A percentile compares a stretch with the other conserved stretches of the same genome.
phyloP scores from a whole-genome alignment of 1,140 invertebrate species.

The Drosophila nikananu region DNA sequence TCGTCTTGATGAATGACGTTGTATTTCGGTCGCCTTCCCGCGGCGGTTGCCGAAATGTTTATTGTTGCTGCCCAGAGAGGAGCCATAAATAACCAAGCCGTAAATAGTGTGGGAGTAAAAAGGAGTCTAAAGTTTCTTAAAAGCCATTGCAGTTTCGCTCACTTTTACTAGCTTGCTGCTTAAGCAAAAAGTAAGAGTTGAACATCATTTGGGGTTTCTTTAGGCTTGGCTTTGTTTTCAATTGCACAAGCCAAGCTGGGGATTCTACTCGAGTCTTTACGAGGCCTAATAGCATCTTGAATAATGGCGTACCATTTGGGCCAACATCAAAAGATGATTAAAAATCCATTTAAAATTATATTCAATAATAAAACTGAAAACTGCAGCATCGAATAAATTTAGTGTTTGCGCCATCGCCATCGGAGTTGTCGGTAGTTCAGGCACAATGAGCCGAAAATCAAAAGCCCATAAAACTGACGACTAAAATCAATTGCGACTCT shows the following conservation, averaged over 20 bases:
- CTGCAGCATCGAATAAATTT: conserved; percentile 64
- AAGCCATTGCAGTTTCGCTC: neutral
- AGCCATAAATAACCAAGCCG: conserved; percentile 52
- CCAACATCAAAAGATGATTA: conserved; percentile 73
- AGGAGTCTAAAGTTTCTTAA: neutral
- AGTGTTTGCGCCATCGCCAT: conserved; percentile 58
- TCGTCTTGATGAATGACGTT: conserved; percentile 73
- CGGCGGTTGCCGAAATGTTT: conserved; percentile 58
- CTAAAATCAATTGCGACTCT: conserved; percentile 81
- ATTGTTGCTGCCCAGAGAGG: conserved; percentile 60
- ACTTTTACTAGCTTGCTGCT: conserved; percentile 12
- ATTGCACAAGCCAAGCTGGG: conserved; percentile 3
- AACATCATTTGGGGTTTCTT: conserved; percentile 5
- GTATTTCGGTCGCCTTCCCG: conserved; percentile 55
- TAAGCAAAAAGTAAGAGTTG: conserved; percentile 1
- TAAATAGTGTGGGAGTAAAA: conserved; percentile 32
- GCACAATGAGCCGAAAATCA: conserved; percentile 64
- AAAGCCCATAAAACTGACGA: conserved; percentile 81
- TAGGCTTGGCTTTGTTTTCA: neutral
- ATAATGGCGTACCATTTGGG: conserved; percentile 62
- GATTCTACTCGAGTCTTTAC: conserved; percentile 20
- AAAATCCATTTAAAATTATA: conserved; percentile 76
- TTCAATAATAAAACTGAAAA: conserved; percentile 69
- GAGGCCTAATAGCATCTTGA: conserved; percentile 49
- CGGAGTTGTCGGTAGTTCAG: conserved; percentile 9